Conservation (phyloP, 2,797 vertebrate genomes). For the Enteromius viviparus region DNA sequence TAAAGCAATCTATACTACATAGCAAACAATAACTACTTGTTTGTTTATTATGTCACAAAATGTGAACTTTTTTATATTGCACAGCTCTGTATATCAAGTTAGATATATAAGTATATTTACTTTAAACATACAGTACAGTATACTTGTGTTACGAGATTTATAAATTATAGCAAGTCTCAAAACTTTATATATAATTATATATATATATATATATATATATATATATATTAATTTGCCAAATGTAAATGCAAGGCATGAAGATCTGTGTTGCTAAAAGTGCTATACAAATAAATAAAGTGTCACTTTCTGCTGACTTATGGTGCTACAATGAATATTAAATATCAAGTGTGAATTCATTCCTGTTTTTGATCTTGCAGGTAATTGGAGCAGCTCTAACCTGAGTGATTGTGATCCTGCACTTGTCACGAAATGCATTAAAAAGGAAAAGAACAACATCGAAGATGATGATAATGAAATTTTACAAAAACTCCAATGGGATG, state of each 20-base stretch:
- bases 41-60: background rate
- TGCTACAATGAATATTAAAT: background rate
- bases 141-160: too few relatives aligned
- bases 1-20: background rate
- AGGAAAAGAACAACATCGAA: constrained; percentile 67
- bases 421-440: constrained; percentile 69
- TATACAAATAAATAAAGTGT: background rate
- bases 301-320: background rate
- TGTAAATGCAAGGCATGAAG: background rate
- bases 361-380: constrained; percentile 62
- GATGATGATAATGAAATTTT: constrained; percentile 74
- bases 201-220: background rate
- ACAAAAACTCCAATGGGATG: constrained; percentile 75
- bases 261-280: background rate
- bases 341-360: background rate
- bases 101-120: background rate
- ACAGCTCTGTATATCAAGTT: background rate
- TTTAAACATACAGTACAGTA: background rate
- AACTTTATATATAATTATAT: background rate
- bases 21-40: background rate
- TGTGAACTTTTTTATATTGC: background rate
- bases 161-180: background rate
- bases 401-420: constrained; percentile 61
- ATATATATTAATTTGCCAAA: background rate
- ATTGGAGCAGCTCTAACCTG: constrained; percentile 62